Conservation (phyloP, 1,140 invertebrate genomes). For the Condylostylus longicornis region DNA sequence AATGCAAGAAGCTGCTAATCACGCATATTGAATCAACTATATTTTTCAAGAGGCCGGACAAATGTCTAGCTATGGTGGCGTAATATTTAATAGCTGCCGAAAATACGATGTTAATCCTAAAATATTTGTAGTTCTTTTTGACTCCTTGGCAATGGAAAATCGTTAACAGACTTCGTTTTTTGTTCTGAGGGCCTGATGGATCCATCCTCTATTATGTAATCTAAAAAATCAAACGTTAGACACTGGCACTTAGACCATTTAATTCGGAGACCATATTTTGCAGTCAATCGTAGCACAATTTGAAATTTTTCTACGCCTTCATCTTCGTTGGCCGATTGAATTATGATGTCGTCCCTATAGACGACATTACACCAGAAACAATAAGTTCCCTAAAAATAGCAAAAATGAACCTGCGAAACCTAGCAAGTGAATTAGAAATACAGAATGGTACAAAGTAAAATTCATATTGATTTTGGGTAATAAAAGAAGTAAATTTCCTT, state of each 20-base stretch:
- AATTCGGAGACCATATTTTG: slow-evolving; percentile 30
- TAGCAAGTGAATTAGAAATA: slow-evolving; percentile 8
- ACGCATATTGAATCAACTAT: slow-evolving; percentile 2
- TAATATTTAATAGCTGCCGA: slow-evolving; percentile 19
- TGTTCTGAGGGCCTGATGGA: slow-evolving; percentile 13
- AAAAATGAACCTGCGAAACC: slow-evolving; percentile 8
- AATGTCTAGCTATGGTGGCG: slow-evolving; percentile 13
- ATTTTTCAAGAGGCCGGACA: slow-evolving; percentile 8
- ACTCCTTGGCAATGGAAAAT: slow-evolving; percentile 18
- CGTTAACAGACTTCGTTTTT: too few relatives aligned
- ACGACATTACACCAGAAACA: slow-evolving; percentile 9
- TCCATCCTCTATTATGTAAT: slow-evolving; percentile 16
- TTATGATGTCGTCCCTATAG: slow-evolving; percentile 35
- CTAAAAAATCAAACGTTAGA: slow-evolving; percentile 28
- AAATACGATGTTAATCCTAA: slow-evolving; percentile 14
- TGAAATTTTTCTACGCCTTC: slow-evolving; percentile 27
- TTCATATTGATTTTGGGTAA: slow-evolving; percentile 32
- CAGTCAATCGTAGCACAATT: slow-evolving; percentile 23
- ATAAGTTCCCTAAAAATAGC: slow-evolving; percentile 11
- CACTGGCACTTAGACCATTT: slow-evolving; percentile 33
- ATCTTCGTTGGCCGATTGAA: slow-evolving; percentile 24
- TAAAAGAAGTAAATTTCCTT: slow-evolving; percentile 22
- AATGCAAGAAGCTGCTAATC: background rate
- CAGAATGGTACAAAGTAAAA: slow-evolving; percentile 13
- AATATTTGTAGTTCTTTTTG: slow-evolving; percentile 17